Percentiles rank a stretch among this genome's conserved stretches.
Conservation (phyloP, 1,140 invertebrate species). For the Phortica variegata region DNA sequence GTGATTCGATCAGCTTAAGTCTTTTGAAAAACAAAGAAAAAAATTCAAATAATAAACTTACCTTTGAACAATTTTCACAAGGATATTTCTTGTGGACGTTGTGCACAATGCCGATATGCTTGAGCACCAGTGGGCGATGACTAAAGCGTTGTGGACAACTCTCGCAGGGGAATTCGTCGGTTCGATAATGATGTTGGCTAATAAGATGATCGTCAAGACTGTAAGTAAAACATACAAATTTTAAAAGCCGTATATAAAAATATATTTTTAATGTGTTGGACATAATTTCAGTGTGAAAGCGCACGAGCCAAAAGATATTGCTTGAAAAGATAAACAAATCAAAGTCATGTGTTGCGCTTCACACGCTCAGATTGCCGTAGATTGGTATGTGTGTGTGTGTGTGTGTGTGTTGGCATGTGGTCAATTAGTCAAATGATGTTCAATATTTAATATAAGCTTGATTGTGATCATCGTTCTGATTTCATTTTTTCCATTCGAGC, state of each 20-base stretch:
- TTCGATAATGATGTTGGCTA: constrained; percentile 71
- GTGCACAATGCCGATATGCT: constrained; percentile 79
- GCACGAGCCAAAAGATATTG: too few relatives aligned
- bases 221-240: constrained; percentile 52
- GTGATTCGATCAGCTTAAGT: too few relatives aligned
- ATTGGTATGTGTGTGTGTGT: too few relatives aligned
- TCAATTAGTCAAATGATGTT: constrained; percentile 58
- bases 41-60: too few relatives aligned
- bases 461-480: constrained; percentile 15
- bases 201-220: constrained; percentile 83
- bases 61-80: constrained; percentile 93
- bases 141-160: constrained; percentile 81
- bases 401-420: constrained; percentile 19
- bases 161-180: constrained; percentile 79
- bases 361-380: constrained; percentile 24
- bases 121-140: constrained; percentile 76
- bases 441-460: constrained; percentile 57
- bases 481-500: too few relatives aligned
- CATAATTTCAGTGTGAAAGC: constrained; percentile 22
- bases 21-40: too few relatives aligned
- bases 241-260: constrained; percentile 32
- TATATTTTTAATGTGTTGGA: constrained; percentile 27
- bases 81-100: constrained; percentile 78
- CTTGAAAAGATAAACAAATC: too few relatives aligned
- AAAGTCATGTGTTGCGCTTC: constrained; percentile 47